Conservation (phyloP, 1,140 invertebrate species). For the Drosophila erecta region DNA sequence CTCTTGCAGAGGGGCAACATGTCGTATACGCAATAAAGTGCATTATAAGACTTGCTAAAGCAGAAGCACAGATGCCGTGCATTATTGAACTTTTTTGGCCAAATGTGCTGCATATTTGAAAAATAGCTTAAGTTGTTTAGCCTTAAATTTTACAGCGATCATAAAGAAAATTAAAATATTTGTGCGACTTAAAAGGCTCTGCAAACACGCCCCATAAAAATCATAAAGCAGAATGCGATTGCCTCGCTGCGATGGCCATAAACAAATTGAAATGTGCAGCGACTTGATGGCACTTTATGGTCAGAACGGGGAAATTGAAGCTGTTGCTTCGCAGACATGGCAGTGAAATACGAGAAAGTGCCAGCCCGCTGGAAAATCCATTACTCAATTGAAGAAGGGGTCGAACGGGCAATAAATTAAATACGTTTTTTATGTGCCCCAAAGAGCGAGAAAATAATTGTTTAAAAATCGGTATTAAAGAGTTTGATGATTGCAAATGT, state of each 20-base stretch:
- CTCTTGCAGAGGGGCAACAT: conserved; percentile 32
- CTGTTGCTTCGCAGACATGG: conserved; percentile 34
- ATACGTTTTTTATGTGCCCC: conserved; percentile 21
- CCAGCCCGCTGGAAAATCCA: conserved; percentile 37
- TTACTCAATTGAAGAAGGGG: conserved; percentile 46
- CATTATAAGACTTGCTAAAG: conserved; percentile 17
- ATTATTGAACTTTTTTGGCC: neutral
- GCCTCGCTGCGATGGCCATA: conserved; percentile 46
- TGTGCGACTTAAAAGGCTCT: conserved; percentile 39
- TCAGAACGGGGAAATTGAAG: conserved; percentile 47
- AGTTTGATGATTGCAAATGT: conserved; percentile 21
- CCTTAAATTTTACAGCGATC: conserved; percentile 21
- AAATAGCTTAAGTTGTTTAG: neutral
- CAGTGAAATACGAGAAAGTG: conserved; percentile 62
- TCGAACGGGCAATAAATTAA: conserved; percentile 33
- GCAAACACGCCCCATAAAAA: conserved; percentile 38
- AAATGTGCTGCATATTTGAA: no score
- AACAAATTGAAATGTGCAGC: conserved; percentile 77
- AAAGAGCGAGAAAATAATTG: conserved; percentile 2
- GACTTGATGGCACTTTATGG: conserved; percentile 52
- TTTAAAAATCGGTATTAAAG: conserved; percentile 7
- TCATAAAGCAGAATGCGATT: conserved; percentile 53
- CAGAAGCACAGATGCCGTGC: neutral
- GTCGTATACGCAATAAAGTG: conserved; percentile 63
- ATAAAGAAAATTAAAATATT: conserved; percentile 58